phyloP scores from a whole-genome alignment of 1,140 invertebrate species.

The Leptopilina clavipes region DNA sequence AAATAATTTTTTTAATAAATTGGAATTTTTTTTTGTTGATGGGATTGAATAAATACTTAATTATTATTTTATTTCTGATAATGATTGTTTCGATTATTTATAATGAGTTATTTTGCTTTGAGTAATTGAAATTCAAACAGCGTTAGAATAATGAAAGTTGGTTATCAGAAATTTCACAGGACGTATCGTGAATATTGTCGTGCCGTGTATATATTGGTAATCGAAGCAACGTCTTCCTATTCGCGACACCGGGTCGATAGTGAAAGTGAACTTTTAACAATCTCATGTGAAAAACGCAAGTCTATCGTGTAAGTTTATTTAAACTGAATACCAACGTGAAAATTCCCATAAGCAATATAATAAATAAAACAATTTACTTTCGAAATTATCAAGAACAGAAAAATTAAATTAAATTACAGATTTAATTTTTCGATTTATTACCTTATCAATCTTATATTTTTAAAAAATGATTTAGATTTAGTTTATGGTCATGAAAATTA shows the following conservation, averaged over 20 bases:
- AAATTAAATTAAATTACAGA: too few species aligned
- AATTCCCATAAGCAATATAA: too few species aligned
- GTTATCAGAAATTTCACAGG: constrained; percentile 40
- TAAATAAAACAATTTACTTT: too few species aligned
- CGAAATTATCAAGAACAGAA: too few species aligned
- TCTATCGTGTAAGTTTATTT: constrained; percentile 45
- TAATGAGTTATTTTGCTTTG: not conserved
- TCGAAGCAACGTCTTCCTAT: constrained; percentile 63
- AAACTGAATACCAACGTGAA: constrained; percentile 37
- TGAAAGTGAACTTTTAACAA: constrained; percentile 64
- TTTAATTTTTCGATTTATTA: too few species aligned
- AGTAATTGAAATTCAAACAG: constrained; percentile 7
- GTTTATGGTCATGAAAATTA: too few species aligned
- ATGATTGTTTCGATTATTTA: not conserved
- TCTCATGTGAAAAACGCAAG: constrained; percentile 56
- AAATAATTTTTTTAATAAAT: too few species aligned
- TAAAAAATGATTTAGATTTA: too few species aligned
- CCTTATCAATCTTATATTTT: too few species aligned
- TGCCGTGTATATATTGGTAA: constrained; percentile 51
- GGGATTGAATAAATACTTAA: too few species aligned
- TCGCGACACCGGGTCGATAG: constrained; percentile 57
- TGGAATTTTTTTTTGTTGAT: too few species aligned
- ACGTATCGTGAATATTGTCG: constrained; percentile 36
- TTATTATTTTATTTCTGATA: too few species aligned
- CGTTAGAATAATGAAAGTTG: constrained; percentile 19